Conservation (phyloP, 2,888 invertebrate species). For the Polietes domitor region DNA sequence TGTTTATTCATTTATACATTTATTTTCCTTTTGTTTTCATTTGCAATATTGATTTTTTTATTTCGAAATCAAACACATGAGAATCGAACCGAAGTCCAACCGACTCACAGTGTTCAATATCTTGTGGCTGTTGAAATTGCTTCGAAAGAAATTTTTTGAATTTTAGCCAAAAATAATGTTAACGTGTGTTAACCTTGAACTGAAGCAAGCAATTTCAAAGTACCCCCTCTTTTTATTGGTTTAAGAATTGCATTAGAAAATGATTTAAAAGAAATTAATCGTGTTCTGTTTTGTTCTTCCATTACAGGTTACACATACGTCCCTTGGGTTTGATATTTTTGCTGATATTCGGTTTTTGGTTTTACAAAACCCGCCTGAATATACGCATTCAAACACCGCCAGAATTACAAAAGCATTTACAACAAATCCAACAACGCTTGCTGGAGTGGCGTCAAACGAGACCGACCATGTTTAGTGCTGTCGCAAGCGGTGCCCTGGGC, state of each 20-base stretch:
- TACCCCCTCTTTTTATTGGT: neutral
- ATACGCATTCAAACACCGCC: conserved; percentile 76
- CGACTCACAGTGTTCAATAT: neutral
- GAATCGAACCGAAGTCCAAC: neutral
- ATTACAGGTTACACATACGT: conserved; percentile 75
- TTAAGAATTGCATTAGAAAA: neutral
- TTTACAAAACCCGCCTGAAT: conserved; percentile 75
- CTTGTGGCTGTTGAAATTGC: neutral
- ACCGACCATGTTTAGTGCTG: conserved; percentile 75
- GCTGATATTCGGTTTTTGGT: conserved; percentile 75
- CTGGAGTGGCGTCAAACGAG: conserved; percentile 72
- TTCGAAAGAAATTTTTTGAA: conserved; percentile 22
- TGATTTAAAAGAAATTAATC: neutral
- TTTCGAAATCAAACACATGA: neutral
- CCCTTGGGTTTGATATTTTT: conserved; percentile 78
- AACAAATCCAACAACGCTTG: conserved; percentile 68
- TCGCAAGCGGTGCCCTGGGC: conserved; percentile 71
- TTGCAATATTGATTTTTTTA: neutral
- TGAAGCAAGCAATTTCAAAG: conserved; percentile 16
- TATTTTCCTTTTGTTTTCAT: neutral
- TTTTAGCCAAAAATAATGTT: conserved; percentile 42
- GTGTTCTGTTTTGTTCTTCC: neutral
- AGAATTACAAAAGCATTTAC: conserved; percentile 69
- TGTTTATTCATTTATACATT: neutral
- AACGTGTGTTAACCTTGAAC: neutral